phyloP scores from a whole-genome alignment of 2,797 vertebrate species.

The Pseudocheirus occidentalis region DNA sequence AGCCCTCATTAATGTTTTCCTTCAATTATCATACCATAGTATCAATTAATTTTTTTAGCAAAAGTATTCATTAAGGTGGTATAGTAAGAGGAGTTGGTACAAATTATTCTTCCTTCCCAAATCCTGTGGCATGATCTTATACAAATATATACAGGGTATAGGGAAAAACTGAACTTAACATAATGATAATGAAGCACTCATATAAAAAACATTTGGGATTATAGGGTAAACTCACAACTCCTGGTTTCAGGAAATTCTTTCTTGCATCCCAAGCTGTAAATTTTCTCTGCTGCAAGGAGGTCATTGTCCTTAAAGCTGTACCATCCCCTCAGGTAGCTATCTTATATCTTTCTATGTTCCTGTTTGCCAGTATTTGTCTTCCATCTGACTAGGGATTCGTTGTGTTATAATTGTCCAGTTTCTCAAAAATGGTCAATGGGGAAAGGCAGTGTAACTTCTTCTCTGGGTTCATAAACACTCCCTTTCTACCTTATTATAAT shows the following conservation, averaged over 20 bases:
- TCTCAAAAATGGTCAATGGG: neutral
- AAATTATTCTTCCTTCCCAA: neutral
- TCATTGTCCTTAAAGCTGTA: neutral
- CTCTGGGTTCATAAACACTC: neutral
- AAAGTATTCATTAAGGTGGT: neutral
- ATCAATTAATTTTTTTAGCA: neutral
- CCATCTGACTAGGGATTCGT: neutral
- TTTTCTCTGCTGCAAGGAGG: neutral
- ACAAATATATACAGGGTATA: neutral
- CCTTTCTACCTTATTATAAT: neutral
- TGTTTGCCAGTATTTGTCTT: neutral
- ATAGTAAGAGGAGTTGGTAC: neutral
- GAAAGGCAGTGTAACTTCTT: neutral
- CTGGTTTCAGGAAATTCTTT: neutral
- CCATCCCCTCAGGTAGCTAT: neutral
- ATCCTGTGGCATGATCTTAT: neutral
- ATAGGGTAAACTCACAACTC: neutral
- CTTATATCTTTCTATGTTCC: neutral
- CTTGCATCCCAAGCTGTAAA: neutral
- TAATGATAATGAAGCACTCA: neutral
- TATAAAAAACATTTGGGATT: neutral
- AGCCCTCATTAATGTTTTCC: neutral
- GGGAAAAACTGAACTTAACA: neutral
- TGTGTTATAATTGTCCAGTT: neutral
- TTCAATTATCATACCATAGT: neutral